phyloP scores from a whole-genome alignment of 1,140 invertebrate species.

The Euglossa dilemma region DNA sequence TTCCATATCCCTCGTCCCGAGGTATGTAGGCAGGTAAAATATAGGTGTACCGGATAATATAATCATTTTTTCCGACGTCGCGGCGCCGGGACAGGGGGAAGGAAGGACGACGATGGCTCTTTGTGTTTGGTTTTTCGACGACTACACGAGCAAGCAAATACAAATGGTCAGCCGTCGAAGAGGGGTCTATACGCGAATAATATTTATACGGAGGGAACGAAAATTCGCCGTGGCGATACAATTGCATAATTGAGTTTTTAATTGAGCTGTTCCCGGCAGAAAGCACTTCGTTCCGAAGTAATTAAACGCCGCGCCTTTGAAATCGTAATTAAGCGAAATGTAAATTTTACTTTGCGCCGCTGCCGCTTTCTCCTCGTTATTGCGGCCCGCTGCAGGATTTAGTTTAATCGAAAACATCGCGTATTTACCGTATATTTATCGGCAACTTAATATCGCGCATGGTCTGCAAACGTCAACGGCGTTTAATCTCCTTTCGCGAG shows the following conservation, averaged over 20 bases:
- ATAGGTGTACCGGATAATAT: too few species aligned
- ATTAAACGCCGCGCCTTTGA: neutral
- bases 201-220: too few species aligned
- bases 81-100: too few species aligned
- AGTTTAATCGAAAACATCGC: neutral
- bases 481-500: neutral
- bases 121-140: too few species aligned
- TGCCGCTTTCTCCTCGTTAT: neutral
- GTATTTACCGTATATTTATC: neutral
- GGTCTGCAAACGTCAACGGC: too few species aligned
- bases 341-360: neutral
- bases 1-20: too few species aligned
- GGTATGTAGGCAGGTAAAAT: too few species aligned
- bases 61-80: too few species aligned
- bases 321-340: conserved; percentile 22
- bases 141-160: too few species aligned
- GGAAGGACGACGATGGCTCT: too few species aligned
- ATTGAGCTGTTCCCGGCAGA: neutral
- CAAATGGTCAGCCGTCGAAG: too few species aligned
- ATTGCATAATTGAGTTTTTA: neutral
- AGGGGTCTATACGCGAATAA: too few species aligned
- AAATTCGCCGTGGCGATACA: neutral
- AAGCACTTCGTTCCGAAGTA: neutral
- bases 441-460: neutral
- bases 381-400: neutral